phyloP scores from a whole-genome alignment of 1,140 invertebrate species.

The Tribolium castaneum region DNA sequence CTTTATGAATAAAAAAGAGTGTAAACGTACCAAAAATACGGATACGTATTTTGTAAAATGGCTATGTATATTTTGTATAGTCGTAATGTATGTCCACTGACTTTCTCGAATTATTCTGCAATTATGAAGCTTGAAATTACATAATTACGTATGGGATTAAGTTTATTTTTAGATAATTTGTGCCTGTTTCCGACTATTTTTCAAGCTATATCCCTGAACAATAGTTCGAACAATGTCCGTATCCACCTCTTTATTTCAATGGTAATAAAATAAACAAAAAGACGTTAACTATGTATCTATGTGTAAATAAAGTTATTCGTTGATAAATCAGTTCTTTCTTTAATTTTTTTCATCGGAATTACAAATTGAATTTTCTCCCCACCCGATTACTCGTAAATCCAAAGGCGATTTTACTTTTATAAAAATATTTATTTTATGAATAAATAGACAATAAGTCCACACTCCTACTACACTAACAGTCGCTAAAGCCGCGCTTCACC shows the following conservation, averaged over 20 bases:
- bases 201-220: slow-evolving; percentile 6
- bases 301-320: slow-evolving; percentile 46
- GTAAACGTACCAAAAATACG: not conserved
- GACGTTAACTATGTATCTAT: slow-evolving; percentile 39
- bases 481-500: not conserved
- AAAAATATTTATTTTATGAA: slow-evolving; percentile 39
- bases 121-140: slow-evolving; percentile 2
- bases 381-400: not conserved
- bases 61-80: slow-evolving; percentile 8
- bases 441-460: slow-evolving; percentile 17
- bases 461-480: not conserved
- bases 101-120: slow-evolving; percentile 1
- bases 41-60: not conserved
- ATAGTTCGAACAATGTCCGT: not conserved
- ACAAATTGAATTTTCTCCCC: too few relatives aligned
- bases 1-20: not conserved
- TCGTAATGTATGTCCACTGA: not conserved
- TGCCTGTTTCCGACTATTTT: not conserved
- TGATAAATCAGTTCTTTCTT: not conserved
- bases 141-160: not conserved
- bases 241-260: slow-evolving; percentile 8
- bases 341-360: not conserved
- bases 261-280: slow-evolving; percentile 14
- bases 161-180: slow-evolving; percentile 2
- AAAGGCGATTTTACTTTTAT: not conserved